Percentiles rank a stretch among this genome's conserved stretches.
These are phyloP conservation scores for Corynorhinus townsendii DNA, from an alignment of 2,113 vertebrate genomes.

Conservation along the genomic window DNA sequence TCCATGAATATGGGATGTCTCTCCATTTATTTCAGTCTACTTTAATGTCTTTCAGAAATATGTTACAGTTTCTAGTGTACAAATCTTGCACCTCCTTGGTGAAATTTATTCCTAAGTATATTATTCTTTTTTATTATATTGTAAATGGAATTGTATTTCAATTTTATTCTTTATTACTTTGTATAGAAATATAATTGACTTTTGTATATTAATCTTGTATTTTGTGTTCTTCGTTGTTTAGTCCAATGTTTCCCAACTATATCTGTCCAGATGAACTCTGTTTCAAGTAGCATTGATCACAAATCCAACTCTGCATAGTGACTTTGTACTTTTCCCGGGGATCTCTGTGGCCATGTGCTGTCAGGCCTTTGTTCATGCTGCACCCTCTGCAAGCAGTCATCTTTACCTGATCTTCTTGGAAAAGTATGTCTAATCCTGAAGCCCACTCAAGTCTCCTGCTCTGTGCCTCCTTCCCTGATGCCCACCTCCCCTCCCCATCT, in stretches of 20 bases:
- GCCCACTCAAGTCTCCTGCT: background rate
- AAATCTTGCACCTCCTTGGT: no score
- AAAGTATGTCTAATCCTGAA: background rate
- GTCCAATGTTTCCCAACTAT: background rate
- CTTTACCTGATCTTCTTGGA: background rate
- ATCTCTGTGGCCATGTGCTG: background rate
- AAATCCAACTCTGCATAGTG: background rate
- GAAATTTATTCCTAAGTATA: no score
- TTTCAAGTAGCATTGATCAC: background rate
- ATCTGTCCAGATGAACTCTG: background rate
- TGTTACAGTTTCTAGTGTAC: no score
- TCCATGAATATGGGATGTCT: no score
- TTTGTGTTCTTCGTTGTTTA: background rate
- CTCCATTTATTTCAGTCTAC: no score
- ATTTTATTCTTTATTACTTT: no score
- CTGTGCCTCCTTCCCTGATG: background rate
- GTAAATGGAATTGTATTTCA: no score
- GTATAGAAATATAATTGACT: no score
- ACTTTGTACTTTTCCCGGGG: background rate
- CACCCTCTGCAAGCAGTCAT: background rate
- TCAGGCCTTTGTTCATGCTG: background rate
- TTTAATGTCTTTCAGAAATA: no score
- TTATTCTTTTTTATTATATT: no score
- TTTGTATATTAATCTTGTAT: background rate
- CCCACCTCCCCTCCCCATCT: background rate